Base-by-base conservation (phyloP, 2,888 invertebrate genomes). In the Leucania comma region DNA sequence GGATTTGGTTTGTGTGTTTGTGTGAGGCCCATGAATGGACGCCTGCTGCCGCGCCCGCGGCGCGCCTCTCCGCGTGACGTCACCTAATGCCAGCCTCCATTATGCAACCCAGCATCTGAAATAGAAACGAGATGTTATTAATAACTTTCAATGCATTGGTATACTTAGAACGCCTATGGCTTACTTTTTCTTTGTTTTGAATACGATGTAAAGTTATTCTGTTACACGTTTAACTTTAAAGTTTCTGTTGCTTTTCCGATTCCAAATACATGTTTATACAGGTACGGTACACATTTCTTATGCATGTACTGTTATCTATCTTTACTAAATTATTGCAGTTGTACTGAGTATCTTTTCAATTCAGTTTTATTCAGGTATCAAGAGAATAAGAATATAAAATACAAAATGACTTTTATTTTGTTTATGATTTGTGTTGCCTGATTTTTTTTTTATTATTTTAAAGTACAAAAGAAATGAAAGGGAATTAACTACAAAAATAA, bases 41-140 rank as follows among this genome's bases (percentile, higher is more conserved):
- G 89, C 84, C 85, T 76, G 82, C 86, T 89, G 92, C 92, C 94
- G 90, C 91, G 90, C 95, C 95, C 94, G 92, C 91, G 92, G 90
- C 94, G 92, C 89, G 93, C 94, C 94, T 88, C 82, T 80, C 71
- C 58, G 38, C 84, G 86, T 93, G 94, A 95, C 95, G 95, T 95
- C 95, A 95, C 90, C 64, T 64, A 77, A 81, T 78, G 75, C 82
- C 90, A 89, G 89, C 91, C 91, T 90, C 89, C 83, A 90, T 94
- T 93, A 94, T 94, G 94, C 93, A 94, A 93, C 87, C 86, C 82
- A 81, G 86, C 88, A 90, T 91, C 90, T 87, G 83, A 89, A 90
- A 92, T 91, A 91, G 88, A 90, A 87, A 78, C 82, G 70, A 68
- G 65, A 86, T 82, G 87, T 84, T 92, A 90, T 90, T 91, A 91